A percentile compares a stretch with the other conserved stretches of the same genome.
Evolutionary conservation across 2,888 invertebrate species (phyloP).

Genomic region (Synergus gifuensis): DNA sequence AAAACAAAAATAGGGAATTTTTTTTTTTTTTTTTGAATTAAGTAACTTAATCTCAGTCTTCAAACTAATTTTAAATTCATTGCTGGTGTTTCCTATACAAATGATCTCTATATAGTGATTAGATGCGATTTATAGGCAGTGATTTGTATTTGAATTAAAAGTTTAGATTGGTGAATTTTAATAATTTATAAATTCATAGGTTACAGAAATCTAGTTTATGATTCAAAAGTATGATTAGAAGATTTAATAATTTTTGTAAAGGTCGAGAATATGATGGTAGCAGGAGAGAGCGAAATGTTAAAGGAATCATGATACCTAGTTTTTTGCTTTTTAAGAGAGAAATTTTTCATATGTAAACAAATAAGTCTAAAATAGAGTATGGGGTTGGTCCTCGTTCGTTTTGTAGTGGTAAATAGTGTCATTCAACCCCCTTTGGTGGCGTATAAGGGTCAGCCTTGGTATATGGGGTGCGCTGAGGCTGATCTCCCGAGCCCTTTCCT

Average conservation of each 20-base stretch:
- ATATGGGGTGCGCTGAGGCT: not conserved
- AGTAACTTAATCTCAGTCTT: not conserved
- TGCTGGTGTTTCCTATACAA: constrained; percentile 20
- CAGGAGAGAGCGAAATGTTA: not conserved
- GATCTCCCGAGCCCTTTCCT: constrained; percentile 12
- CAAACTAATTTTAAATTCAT: constrained; percentile 27
- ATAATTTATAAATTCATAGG: too few relatives aligned
- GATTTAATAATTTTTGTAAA: not conserved
- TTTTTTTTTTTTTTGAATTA: not conserved
- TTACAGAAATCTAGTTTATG: not conserved
- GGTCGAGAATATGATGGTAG: not conserved
- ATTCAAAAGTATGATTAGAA: not conserved
- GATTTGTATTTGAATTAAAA: constrained; percentile 1
- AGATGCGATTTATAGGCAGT: not conserved
- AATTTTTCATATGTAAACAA: not conserved
- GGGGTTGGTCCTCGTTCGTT: constrained; percentile 10
- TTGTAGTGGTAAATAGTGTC: constrained; percentile 30
- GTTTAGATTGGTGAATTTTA: not conserved
- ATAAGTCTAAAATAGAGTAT: constrained; percentile 18
- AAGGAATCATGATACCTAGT: not conserved
- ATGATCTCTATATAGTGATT: constrained; percentile 13
- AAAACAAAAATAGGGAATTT: not conserved
- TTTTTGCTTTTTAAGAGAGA: not conserved
- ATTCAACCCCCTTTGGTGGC: constrained; percentile 31
- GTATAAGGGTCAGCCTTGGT: constrained; percentile 25